phyloP scores from a whole-genome alignment of 2,888 invertebrate species.

The Cosmia trapezina region DNA sequence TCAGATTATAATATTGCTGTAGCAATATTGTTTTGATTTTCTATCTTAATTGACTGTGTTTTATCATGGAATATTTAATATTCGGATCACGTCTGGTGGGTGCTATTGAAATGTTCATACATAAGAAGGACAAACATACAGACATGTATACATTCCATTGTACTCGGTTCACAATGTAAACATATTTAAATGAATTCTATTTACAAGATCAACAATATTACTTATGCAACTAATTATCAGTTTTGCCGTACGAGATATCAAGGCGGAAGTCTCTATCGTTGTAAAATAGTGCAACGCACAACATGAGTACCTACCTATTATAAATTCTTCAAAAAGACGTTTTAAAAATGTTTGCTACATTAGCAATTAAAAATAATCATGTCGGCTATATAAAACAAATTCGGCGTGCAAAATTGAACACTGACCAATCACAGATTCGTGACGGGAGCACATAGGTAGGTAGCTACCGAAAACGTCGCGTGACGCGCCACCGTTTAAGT shows the following conservation, averaged over 20 bases:
- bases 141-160: constrained; percentile 30
- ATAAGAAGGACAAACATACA: constrained; percentile 23
- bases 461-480: constrained; percentile 40
- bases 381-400: constrained; percentile 41
- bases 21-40: constrained; percentile 63
- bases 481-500: constrained; percentile 42
- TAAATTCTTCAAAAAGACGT: constrained; percentile 10
- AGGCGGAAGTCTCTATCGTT: constrained; percentile 43
- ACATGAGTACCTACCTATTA: neutral
- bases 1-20: constrained; percentile 51
- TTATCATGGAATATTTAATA: constrained; percentile 22
- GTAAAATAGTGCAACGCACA: constrained; percentile 37
- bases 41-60: constrained; percentile 38
- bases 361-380: constrained; percentile 35
- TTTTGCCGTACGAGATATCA: constrained; percentile 44
- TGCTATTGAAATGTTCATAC: constrained; percentile 47
- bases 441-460: constrained; percentile 3
- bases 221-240: constrained; percentile 49
- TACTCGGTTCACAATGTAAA: constrained; percentile 43
- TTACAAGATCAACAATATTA: constrained; percentile 51
- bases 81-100: constrained; percentile 29
- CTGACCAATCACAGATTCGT: constrained; percentile 45
- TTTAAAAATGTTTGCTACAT: neutral
- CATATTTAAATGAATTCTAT: constrained; percentile 47
- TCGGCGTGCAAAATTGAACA: constrained; percentile 48